Evolutionary conservation across 2,797 vertebrate genomes (phyloP).

Genomic region (Caiman crocodilus): DNA sequence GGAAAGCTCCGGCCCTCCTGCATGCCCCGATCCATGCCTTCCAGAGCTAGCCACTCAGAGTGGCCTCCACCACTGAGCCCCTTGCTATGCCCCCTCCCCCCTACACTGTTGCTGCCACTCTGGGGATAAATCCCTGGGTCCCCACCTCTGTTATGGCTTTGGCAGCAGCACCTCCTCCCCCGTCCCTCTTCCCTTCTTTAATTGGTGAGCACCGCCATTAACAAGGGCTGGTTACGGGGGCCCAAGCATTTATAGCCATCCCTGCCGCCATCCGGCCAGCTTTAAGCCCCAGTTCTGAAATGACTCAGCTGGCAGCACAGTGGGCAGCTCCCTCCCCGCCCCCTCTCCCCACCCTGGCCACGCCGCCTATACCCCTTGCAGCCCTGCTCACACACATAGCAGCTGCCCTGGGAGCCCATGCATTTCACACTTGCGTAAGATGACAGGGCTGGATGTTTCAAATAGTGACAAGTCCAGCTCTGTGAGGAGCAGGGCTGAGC

Average conservation of each 20-base stretch:
- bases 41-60: background rate
- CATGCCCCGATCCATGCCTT: background rate
- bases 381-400: background rate
- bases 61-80: background rate
- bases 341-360: too few species aligned
- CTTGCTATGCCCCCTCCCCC: background rate
- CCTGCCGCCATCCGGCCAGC: background rate
- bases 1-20: background rate
- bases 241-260: background rate
- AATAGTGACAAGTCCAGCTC: background rate
- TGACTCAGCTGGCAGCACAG: background rate
- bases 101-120: background rate
- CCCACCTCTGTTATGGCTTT: background rate
- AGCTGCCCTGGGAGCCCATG: background rate
- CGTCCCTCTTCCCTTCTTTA: background rate
- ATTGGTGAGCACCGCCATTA: background rate
- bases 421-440: background rate
- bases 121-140: background rate
- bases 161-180: background rate
- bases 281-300: background rate
- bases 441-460: background rate
- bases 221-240: background rate
- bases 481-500: background rate
- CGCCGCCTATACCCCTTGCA: background rate
- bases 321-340: background rate